phyloP scores from a whole-genome alignment of 2,113 vertebrate genomes.

The Hemiscyllium ocellatum region DNA sequence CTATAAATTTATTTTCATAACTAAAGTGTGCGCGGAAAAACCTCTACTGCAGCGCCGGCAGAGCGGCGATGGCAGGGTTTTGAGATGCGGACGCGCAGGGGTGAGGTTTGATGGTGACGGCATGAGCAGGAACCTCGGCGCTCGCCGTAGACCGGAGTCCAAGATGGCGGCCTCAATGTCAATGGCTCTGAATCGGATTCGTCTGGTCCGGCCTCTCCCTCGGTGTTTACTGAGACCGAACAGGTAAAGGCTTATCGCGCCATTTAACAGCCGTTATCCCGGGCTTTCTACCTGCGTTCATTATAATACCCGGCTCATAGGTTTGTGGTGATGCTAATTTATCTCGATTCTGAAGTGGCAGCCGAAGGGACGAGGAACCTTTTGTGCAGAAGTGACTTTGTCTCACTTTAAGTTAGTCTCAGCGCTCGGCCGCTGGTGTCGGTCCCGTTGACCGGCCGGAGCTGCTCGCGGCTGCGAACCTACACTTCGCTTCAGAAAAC shows the following conservation, averaged over 20 bases:
- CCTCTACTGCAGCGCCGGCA: background rate
- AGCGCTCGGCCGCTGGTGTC: background rate
- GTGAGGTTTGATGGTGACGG: background rate
- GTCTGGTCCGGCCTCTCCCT: background rate
- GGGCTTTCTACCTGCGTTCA: background rate
- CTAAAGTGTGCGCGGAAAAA: background rate
- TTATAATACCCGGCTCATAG: background rate
- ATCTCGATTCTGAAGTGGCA: background rate
- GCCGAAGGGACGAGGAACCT: background rate
- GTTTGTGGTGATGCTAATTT: background rate
- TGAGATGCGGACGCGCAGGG: background rate
- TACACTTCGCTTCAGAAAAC: background rate
- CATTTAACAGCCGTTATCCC: background rate
- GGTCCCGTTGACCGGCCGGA: background rate
- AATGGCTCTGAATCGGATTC: background rate
- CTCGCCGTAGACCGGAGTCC: background rate
- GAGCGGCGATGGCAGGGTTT: background rate
- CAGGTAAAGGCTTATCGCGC: background rate
- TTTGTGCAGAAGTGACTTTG: background rate
- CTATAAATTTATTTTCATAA: background rate
- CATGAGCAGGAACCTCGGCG: background rate
- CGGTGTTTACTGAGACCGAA: background rate
- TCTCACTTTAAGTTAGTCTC: background rate
- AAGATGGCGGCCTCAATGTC: slow-evolving; percentile 34
- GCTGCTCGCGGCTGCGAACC: background rate